Evolutionary conservation across 2,888 invertebrate species (phyloP), one percentile per base, ranked within the genome.

Genomic region (Drosophila pseudotalamancana): DNA sequence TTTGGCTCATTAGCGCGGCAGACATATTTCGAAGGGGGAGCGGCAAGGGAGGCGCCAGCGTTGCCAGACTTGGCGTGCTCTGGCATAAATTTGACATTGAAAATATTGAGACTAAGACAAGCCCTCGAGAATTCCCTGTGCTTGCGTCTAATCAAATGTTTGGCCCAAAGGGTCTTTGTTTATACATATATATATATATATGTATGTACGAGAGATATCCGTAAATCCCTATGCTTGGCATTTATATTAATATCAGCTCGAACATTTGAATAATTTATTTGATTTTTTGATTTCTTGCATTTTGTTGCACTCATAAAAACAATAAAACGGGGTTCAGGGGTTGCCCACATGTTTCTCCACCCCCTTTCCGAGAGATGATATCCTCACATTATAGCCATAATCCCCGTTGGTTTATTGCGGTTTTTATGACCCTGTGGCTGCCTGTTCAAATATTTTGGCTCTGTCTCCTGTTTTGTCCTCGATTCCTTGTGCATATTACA

Each of bases 51-150:
- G 55, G 60, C 43, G 39, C 42, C 54, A 42, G 69, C 55, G 75
- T 78, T 72, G 72, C 72, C 86, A 85, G 83, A 78, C 76, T 45
- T 14, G 34, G 77, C 88, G 82, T 87, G 87, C 80, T 55, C 66
- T 80, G 84, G 89, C 87, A 88, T 87, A 88, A 88, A 88, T 87
- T 74, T 79, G 88, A 87, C 87, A 87, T 88, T 87, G 88, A 86
- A 79, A 81, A 86, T 59, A 43, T 49, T 35, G 39, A n/a, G n/a
- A n/a, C 16, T 5, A 23, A 14, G 1, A 14, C 27, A 46, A 43
- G 23, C 50, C 54, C 68, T 55, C 56, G 27, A 35, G 48, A 60
- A 49, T 54, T 51, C 54, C 49, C 23, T 62, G 56, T 37, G 54
- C 42, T 55, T 42, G 25, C 65, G 46, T 49, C 62, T 69, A 74